phyloP scores from a whole-genome alignment of 2,888 invertebrate genomes.

The Apantesis nais region DNA sequence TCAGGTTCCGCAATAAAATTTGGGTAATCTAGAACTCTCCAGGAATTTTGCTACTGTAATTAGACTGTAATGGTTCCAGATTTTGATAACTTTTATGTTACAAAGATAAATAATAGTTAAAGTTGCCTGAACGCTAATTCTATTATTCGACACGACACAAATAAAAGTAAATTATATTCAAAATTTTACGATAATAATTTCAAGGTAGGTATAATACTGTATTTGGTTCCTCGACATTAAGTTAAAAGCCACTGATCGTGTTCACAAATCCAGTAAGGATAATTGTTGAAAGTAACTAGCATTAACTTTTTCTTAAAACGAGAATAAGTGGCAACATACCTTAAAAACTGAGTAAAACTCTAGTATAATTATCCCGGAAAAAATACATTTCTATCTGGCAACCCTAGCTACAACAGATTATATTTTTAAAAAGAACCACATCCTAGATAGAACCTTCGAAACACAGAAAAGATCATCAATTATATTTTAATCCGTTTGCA shows the following conservation, averaged over 20 bases:
- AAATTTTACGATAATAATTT: background rate
- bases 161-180: background rate
- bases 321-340: too few relatives aligned
- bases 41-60: too few relatives aligned
- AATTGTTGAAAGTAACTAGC: background rate
- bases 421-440: background rate
- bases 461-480: background rate
- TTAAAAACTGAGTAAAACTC: too few relatives aligned
- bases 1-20: too few relatives aligned
- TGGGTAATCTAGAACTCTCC: too few relatives aligned
- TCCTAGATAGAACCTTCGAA: background rate
- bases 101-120: too few relatives aligned
- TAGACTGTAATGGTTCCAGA: too few relatives aligned
- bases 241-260: too few relatives aligned
- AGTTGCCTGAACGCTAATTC: background rate
- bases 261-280: background rate
- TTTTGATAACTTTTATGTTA: too few relatives aligned
- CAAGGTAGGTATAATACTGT: too few relatives aligned
- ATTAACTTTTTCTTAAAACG: background rate
- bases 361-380: background rate
- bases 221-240: too few relatives aligned
- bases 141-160: background rate
- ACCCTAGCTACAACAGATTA: background rate
- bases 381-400: background rate
- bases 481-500: conserved; percentile 4